phyloP scores from a whole-genome alignment of 2,797 vertebrate species.

The Sebastes vulpes region DNA sequence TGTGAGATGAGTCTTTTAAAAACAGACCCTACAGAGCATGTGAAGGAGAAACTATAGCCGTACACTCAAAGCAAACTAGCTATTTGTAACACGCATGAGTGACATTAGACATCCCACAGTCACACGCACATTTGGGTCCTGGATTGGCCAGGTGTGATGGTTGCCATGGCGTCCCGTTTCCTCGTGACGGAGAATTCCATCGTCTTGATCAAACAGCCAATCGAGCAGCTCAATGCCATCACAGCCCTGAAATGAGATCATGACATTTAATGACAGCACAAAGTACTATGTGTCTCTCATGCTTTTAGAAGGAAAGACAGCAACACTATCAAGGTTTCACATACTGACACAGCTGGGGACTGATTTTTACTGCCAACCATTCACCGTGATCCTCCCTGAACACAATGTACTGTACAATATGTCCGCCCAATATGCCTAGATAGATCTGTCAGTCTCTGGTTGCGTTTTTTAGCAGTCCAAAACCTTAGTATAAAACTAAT shows the following conservation, averaged over 20 bases:
- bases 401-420: conserved; percentile 1
- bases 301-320: background rate
- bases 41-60: background rate
- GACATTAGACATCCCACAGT: conserved; percentile 4
- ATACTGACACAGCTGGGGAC: background rate
- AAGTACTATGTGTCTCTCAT: background rate
- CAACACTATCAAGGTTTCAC: background rate
- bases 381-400: background rate
- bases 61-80: background rate
- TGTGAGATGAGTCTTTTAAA: background rate
- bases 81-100: background rate
- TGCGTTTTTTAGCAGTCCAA: too few relatives aligned
- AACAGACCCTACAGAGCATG: background rate
- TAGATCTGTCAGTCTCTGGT: background rate
- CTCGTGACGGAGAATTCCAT: conserved; percentile 89
- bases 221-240: conserved; percentile 92
- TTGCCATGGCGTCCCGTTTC: conserved; percentile 75
- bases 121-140: conserved; percentile 83
- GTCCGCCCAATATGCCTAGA: background rate
- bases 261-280: conserved; percentile 28
- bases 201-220: conserved; percentile 93
- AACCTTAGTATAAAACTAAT: too few relatives aligned
- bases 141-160: conserved; percentile 77
- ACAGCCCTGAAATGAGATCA: conserved; percentile 71
- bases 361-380: conserved; percentile 11